Evolutionary conservation across 2,113 vertebrate species (phyloP).

Genomic region (Myotis lucifugus): DNA sequence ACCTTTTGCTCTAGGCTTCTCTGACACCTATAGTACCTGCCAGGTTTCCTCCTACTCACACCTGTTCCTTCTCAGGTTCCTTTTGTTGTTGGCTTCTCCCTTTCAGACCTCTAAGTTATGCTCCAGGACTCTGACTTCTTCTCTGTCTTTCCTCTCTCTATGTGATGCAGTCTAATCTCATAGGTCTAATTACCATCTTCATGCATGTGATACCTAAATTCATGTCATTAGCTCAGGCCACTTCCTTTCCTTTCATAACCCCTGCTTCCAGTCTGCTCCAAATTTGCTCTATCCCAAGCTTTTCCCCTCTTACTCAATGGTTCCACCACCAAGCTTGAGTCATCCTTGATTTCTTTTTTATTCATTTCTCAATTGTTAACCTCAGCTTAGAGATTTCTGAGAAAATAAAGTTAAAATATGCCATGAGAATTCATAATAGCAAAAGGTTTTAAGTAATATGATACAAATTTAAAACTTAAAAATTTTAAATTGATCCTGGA

Average conservation of each 20-base stretch:
- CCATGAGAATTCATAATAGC: neutral
- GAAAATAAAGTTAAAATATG: constrained; percentile 40
- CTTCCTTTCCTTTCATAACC: neutral
- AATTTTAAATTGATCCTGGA: neutral
- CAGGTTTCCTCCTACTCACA: neutral
- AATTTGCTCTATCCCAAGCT: neutral
- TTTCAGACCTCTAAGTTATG: neutral
- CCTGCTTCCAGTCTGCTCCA: neutral
- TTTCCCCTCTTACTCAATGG: neutral
- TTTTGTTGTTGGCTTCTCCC: neutral
- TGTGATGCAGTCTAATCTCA: neutral
- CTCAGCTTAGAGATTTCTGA: constrained; percentile 15
- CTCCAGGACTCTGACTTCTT: neutral
- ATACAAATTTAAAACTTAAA: neutral
- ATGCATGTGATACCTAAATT: neutral
- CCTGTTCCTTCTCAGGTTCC: neutral
- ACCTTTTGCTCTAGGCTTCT: neutral
- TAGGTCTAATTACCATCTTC: neutral
- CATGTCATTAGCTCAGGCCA: neutral
- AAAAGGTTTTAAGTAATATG: constrained; percentile 19
- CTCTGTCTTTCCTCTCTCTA: neutral
- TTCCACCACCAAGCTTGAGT: neutral
- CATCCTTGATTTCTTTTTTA: neutral
- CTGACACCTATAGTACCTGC: fast-evolving
- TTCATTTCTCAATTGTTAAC: constrained; percentile 10